Conservation (phyloP, 2,113 vertebrate genomes). For the Tor tambroides region DNA sequence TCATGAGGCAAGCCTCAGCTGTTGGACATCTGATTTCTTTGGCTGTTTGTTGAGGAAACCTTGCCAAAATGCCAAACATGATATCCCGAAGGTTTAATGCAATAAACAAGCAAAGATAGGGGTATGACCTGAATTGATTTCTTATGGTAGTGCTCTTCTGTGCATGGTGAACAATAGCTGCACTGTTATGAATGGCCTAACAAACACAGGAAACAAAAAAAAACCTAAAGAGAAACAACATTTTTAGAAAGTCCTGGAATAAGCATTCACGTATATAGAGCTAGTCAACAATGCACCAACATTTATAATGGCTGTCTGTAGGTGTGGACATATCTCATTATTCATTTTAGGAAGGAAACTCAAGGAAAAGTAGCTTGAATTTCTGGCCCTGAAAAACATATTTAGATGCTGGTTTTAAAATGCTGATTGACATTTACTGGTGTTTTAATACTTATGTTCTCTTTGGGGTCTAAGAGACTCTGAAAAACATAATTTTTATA, state of each 20-base stretch:
- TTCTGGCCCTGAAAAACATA: background rate
- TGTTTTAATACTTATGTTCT: background rate
- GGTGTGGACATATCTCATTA: background rate
- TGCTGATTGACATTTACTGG: background rate
- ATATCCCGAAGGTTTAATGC: constrained; percentile 48
- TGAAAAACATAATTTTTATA: background rate
- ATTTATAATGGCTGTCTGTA: background rate
- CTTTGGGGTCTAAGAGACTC: background rate
- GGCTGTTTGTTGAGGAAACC: constrained; percentile 20
- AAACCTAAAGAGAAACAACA: background rate
- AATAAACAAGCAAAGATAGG: constrained; percentile 50
- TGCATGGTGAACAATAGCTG: constrained; percentile 42
- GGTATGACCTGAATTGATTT: constrained; percentile 55
- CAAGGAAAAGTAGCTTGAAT: background rate
- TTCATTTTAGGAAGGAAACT: background rate
- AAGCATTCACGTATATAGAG: background rate
- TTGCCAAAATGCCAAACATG: constrained; percentile 46
- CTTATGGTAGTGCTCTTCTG: constrained; percentile 38
- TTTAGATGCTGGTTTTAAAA: background rate
- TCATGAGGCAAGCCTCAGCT: constrained; percentile 37
- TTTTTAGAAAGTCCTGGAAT: constrained; percentile 47
- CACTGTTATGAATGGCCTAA: constrained; percentile 50
- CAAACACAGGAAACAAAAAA: constrained; percentile 53
- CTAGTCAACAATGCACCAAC: background rate
- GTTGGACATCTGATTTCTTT: constrained; percentile 55